phyloP scores from a whole-genome alignment of 2,888 invertebrate species.

The Cantharis rustica region DNA sequence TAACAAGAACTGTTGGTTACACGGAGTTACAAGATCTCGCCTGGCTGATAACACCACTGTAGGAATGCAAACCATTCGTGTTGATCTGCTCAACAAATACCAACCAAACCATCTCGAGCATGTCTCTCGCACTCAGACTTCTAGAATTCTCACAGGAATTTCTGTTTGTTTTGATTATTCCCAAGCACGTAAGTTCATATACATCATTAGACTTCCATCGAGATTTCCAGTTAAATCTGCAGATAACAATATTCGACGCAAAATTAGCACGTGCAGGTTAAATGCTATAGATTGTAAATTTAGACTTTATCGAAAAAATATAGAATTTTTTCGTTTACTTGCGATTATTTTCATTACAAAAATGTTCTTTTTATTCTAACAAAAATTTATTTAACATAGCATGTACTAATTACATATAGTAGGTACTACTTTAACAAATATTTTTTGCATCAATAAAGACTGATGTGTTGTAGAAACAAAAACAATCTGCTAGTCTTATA shows the following conservation, averaged over 20 bases:
- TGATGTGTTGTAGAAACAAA: too few relatives aligned
- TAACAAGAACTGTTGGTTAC: constrained; percentile 44
- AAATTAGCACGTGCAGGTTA: constrained; percentile 19
- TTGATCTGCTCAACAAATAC: constrained; percentile 49
- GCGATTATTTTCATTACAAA: too few relatives aligned
- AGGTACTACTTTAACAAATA: too few relatives aligned
- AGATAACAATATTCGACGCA: constrained; percentile 18
- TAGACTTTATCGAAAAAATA: not conserved
- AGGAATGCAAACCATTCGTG: constrained; percentile 50
- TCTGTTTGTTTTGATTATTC: constrained; percentile 32
- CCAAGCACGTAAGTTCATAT: constrained; percentile 24
- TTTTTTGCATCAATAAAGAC: too few relatives aligned
- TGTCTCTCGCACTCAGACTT: constrained; percentile 34
- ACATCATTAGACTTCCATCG: constrained; percentile 22
- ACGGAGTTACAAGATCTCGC: constrained; percentile 45
- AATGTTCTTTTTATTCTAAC: too few relatives aligned
- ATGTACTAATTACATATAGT: too few relatives aligned
- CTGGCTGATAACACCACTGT: constrained; percentile 45
- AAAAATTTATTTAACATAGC: too few relatives aligned
- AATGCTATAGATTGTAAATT: constrained; percentile 11
- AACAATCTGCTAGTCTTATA: too few relatives aligned
- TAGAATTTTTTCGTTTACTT: too few relatives aligned
- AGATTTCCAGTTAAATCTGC: constrained; percentile 16
- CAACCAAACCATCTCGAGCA: constrained; percentile 39
- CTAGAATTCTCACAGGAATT: constrained; percentile 31